A percentile compares a stretch with the other conserved stretches of the same genome.
These are phyloP conservation scores for Acleris sparsana DNA, from an alignment of 2,888 invertebrate species.

Conservation along the genomic window DNA sequence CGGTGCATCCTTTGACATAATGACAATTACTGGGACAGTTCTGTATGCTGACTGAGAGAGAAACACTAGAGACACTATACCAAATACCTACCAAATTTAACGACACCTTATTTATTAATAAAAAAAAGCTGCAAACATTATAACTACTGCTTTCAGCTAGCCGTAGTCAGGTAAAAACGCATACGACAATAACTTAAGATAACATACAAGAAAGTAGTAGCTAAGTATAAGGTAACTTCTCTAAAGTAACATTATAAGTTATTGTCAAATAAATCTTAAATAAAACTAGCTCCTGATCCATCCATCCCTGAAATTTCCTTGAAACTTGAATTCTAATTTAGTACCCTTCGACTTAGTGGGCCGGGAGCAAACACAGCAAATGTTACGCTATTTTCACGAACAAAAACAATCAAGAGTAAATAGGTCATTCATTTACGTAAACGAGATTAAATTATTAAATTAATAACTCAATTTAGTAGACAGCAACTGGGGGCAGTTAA, in stretches of 20 bases:
- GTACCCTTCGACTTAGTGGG: conserved; percentile 10
- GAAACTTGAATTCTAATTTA: conserved; percentile 14
- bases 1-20: too few relatives aligned
- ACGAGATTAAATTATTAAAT: conserved; percentile 25
- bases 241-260: not conserved
- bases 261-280: not conserved
- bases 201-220: too few relatives aligned
- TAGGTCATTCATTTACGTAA: conserved; percentile 20
- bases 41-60: too few relatives aligned
- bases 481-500: conserved; percentile 11
- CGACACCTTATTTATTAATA: too few relatives aligned
- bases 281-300: not conserved
- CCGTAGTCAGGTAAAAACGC: too few relatives aligned
- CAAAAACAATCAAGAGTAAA: conserved; percentile 16
- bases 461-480: conserved; percentile 20
- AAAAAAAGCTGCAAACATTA: too few relatives aligned
- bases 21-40: too few relatives aligned
- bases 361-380: conserved; percentile 5
- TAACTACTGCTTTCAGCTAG: too few relatives aligned
- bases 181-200: too few relatives aligned
- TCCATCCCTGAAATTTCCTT: conserved; percentile 5
- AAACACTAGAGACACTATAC: too few relatives aligned
- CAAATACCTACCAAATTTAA: too few relatives aligned
- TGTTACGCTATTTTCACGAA: conserved; percentile 13
- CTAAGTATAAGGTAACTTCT: not conserved